phyloP scores from a whole-genome alignment of 2,888 invertebrate genomes.

The Caenorhabditis panamensis region DNA sequence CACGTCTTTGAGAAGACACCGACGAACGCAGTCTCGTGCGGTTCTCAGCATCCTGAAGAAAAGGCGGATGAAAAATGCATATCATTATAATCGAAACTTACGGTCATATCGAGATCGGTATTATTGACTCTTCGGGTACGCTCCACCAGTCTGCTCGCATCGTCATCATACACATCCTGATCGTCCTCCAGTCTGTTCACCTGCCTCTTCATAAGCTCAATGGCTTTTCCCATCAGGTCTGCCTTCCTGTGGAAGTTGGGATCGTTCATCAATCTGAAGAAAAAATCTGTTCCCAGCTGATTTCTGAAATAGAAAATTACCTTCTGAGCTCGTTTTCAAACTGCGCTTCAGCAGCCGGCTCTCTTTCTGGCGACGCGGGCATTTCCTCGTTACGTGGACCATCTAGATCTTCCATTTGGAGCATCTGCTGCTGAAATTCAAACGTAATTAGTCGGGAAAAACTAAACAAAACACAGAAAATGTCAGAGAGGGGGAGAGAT shows the following conservation, averaged over 20 bases:
- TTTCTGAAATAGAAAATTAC: neutral
- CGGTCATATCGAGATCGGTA: neutral
- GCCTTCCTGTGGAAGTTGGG: neutral
- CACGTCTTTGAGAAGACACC: neutral
- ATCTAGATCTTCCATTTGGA: slow-evolving; percentile 1
- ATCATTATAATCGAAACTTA: no score
- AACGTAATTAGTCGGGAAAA: no score
- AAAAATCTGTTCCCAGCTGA: no score
- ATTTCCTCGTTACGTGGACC: slow-evolving; percentile 32
- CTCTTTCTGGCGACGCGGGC: slow-evolving; percentile 4
- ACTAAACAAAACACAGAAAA: no score
- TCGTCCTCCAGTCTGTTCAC: neutral
- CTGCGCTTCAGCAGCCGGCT: no score
- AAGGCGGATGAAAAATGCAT: no score
- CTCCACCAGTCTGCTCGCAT: neutral
- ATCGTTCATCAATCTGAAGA: neutral
- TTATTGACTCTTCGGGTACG: neutral
- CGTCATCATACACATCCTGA: neutral
- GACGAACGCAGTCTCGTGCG: slow-evolving; percentile 7
- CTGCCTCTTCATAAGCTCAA: neutral
- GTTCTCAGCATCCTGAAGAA: slow-evolving; percentile 5
- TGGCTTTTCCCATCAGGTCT: neutral
- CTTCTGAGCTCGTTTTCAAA: neutral
- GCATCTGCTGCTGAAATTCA: no score
- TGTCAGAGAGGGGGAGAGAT: no score